Conservation (phyloP, 92 coral and sea anemone species). For the Micromussa lordhowensis region DNA sequence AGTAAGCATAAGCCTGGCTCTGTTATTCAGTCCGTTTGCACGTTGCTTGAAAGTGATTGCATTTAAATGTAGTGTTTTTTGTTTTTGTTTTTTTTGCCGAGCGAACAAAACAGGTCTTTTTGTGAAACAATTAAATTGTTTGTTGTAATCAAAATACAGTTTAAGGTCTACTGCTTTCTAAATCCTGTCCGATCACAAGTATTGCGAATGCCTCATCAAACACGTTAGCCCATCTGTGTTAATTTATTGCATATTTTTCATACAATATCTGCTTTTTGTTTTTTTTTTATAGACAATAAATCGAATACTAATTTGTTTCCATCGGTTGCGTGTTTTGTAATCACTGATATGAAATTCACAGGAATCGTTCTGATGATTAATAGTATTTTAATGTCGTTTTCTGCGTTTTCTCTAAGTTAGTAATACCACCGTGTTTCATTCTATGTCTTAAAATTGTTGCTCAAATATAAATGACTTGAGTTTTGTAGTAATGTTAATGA, state of each 20-base stretch:
- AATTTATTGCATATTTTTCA: conserved; percentile 19
- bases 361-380: background rate
- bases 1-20: background rate
- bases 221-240: background rate
- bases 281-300: background rate
- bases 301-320: background rate
- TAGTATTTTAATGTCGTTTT: too few species aligned
- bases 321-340: background rate
- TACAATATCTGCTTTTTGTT: background rate
- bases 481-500: too few species aligned
- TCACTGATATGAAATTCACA: background rate
- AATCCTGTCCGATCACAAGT: background rate
- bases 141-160: background rate
- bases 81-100: too few species aligned
- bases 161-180: too few species aligned
- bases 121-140: background rate
- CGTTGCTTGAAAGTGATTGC: background rate
- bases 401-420: too few species aligned
- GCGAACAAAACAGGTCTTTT: background rate
- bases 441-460: too few species aligned
- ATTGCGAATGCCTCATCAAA: background rate
- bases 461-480: too few species aligned
- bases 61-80: background rate
- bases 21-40: background rate
- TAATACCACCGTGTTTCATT: too few species aligned